A percentile compares a stretch with the other conserved stretches of the same genome.
Conservation (phyloP, 2,797 vertebrate species). For the Rhinogobio ventralis region DNA sequence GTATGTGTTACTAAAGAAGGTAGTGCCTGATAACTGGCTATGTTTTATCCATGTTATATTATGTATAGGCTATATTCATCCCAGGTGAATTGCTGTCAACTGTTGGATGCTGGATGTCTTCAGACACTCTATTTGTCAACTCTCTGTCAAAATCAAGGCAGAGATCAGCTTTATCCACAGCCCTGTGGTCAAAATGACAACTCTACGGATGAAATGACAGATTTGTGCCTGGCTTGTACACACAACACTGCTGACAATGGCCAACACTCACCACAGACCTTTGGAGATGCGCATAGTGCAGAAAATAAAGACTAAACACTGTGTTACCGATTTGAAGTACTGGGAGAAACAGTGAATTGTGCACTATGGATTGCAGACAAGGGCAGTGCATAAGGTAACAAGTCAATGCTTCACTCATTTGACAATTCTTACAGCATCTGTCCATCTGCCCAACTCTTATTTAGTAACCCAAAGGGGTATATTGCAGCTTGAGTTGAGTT, state of each 20-base stretch:
- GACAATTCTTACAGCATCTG: not conserved
- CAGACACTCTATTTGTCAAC: not conserved
- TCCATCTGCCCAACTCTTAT: not conserved
- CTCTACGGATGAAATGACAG: conserved; percentile 16
- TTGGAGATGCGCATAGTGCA: conserved; percentile 8
- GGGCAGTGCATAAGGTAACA: not conserved
- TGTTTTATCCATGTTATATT: conserved; percentile 10
- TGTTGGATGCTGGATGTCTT: not conserved
- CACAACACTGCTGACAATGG: conserved; percentile 16
- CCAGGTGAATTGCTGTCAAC: not conserved
- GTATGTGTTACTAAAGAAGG: not conserved
- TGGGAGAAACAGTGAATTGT: not conserved
- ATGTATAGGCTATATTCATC: not conserved
- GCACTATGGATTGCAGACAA: not conserved
- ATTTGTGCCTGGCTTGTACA: conserved; percentile 12
- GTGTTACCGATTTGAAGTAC: not conserved
- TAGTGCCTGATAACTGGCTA: not conserved
- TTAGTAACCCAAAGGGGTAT: not conserved
- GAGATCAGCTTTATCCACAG: conserved; percentile 21
- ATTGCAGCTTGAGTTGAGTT: not conserved
- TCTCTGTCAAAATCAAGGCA: conserved; percentile 19
- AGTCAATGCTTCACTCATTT: not conserved
- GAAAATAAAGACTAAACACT: not conserved
- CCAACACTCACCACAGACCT: conserved; percentile 5
- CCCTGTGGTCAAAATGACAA: conserved; percentile 30